Percentiles rank a stretch among this genome's conserved stretches.
Evolutionary conservation across 2,113 vertebrate species (phyloP).

Genomic region (Eulemur rufifrons): DNA sequence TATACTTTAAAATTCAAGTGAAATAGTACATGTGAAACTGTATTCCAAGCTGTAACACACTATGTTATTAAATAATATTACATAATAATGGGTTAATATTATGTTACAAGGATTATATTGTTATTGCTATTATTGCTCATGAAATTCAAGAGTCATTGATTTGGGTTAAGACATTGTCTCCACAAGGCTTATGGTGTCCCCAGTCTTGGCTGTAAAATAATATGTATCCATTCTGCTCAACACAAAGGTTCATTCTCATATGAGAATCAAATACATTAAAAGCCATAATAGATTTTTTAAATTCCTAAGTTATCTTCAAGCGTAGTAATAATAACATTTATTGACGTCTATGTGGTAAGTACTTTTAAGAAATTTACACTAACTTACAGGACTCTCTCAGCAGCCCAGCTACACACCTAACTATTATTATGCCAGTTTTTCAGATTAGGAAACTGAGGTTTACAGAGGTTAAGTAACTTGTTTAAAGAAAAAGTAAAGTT

Average conservation of each 20-base stretch:
- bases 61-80: background rate
- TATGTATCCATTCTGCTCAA: background rate
- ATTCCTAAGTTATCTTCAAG: background rate
- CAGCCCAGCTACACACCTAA: background rate
- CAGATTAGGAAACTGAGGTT: background rate
- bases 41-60: background rate
- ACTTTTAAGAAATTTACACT: background rate
- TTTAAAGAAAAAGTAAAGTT: background rate
- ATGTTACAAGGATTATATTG: background rate
- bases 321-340: background rate
- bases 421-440: background rate
- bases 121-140: background rate
- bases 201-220: background rate
- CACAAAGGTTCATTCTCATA: background rate
- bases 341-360: background rate
- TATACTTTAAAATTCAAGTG: background rate
- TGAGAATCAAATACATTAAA: background rate
- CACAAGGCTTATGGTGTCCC: background rate
- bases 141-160: background rate
- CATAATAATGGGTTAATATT: background rate
- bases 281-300: background rate
- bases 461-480: background rate
- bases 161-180: background rate
- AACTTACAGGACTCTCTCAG: background rate
- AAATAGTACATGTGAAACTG: background rate